Evolutionary conservation across 2,797 vertebrate genomes (phyloP).

Genomic region (Erpetoichthys calabaricus): DNA sequence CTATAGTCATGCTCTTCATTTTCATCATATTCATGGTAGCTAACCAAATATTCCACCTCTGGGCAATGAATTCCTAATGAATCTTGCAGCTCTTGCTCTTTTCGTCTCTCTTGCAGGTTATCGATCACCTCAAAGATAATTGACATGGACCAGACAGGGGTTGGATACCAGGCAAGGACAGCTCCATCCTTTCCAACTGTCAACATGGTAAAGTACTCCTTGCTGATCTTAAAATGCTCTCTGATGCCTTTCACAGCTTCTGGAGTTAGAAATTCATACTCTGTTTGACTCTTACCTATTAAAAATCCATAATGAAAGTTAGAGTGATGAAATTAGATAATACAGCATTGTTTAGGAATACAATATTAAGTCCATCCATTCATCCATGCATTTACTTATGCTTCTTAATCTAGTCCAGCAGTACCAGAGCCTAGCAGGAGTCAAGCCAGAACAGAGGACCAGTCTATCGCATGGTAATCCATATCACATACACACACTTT

Average conservation of each 20-base stretch:
- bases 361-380: too few species aligned
- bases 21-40: too few species aligned
- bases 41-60: conserved; percentile 17
- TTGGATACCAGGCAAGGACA: conserved; percentile 53
- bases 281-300: conserved; percentile 48
- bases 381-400: too few species aligned
- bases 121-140: conserved; percentile 59
- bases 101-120: conserved; percentile 47
- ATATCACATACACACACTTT: too few species aligned
- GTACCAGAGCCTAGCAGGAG: too few species aligned
- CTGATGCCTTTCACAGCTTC: conserved; percentile 42
- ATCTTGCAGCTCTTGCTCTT: conserved; percentile 50
- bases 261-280: conserved; percentile 36
- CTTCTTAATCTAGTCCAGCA: too few species aligned
- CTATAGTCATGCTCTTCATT: too few species aligned
- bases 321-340: too few species aligned
- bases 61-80: conserved; percentile 50
- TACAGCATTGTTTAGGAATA: too few species aligned
- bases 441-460: too few species aligned
- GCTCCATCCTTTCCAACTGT: conserved; percentile 55
- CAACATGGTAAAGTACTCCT: conserved; percentile 58
- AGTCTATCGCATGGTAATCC: too few species aligned
- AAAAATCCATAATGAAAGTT: neutral
- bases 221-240: conserved; percentile 52
- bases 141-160: conserved; percentile 55